Percentiles rank a stretch among this genome's conserved stretches.
These are phyloP conservation scores for Drosophila obscura DNA, from an alignment of 1,140 invertebrate species.

Conservation along the genomic window DNA sequence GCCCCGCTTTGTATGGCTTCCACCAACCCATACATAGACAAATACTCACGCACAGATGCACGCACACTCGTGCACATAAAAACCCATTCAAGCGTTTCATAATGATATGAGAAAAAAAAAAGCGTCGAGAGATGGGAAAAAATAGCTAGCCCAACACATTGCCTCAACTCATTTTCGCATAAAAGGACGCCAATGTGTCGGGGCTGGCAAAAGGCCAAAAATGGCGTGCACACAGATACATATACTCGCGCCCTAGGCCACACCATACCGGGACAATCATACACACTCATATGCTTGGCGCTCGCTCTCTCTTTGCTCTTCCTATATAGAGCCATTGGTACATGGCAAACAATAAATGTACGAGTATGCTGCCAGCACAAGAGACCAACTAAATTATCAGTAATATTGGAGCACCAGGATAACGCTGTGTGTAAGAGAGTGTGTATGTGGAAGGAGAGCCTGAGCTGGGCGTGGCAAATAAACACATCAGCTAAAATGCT, in stretches of 20 bases:
- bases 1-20: slow-evolving; percentile 14
- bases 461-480: slow-evolving; percentile 72
- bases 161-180: slow-evolving; percentile 80
- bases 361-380: slow-evolving; percentile 56
- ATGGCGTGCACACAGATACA: slow-evolving; percentile 40
- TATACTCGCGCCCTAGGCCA: slow-evolving; percentile 7
- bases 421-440: slow-evolving; percentile 16
- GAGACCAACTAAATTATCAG: slow-evolving; percentile 82
- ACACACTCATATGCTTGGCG: slow-evolving; percentile 15
- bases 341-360: slow-evolving; percentile 67
- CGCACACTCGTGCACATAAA: slow-evolving; percentile 44
- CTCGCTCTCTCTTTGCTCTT: not conserved
- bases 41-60: slow-evolving; percentile 9
- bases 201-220: slow-evolving; percentile 77
- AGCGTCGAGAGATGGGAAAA: slow-evolving; percentile 38
- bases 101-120: slow-evolving; percentile 55
- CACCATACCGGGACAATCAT: not conserved
- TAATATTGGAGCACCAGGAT: slow-evolving; percentile 64
- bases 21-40: slow-evolving; percentile 10
- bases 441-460: slow-evolving; percentile 1
- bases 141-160: slow-evolving; percentile 67
- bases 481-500: slow-evolving; percentile 81
- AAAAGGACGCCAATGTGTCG: slow-evolving; percentile 79
- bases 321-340: slow-evolving; percentile 62
- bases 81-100: slow-evolving; percentile 79